phyloP scores from a whole-genome alignment of 1,140 invertebrate genomes.

The Hycleus cichorii region DNA sequence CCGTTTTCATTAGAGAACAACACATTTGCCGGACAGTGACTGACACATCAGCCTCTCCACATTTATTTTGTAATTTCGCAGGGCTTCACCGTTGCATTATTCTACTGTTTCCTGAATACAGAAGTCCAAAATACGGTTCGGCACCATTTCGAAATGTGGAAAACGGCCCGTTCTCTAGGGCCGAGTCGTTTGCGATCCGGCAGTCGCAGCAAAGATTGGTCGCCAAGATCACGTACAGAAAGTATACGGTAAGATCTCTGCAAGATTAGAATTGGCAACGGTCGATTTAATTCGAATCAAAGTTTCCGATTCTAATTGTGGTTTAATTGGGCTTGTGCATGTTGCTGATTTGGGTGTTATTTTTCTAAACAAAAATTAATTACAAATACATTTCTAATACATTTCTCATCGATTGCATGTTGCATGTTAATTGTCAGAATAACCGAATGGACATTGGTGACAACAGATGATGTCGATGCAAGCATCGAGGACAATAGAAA shows the following conservation, averaged over 20 bases:
- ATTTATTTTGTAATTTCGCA: slow-evolving; percentile 39
- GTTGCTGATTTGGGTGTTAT: no score
- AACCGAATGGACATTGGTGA: slow-evolving; percentile 31
- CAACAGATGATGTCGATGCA: slow-evolving; percentile 18
- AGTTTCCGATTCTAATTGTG: no score
- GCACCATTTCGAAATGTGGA: slow-evolving; percentile 75
- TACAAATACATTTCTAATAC: not conserved
- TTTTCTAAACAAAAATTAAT: not conserved
- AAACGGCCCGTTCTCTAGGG: slow-evolving; percentile 54
- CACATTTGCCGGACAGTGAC: no score
- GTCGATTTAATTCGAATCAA: no score
- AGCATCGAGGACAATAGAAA: slow-evolving; percentile 3
- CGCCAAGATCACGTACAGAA: slow-evolving; percentile 63
- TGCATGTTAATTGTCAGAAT: slow-evolving; percentile 24
- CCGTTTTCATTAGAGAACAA: no score
- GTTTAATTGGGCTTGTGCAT: no score
- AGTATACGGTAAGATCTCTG: slow-evolving; percentile 61
- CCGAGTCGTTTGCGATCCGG: slow-evolving; percentile 55
- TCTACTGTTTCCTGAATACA: slow-evolving; percentile 89
- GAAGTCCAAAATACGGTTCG: slow-evolving; percentile 80
- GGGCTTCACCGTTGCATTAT: slow-evolving; percentile 78
- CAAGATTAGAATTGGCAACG: not conserved
- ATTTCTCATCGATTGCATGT: slow-evolving; percentile 20
- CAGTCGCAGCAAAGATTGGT: slow-evolving; percentile 64
- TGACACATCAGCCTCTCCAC: no score